A percentile compares a stretch with the other conserved stretches of the same genome.
Conservation (phyloP, 2,113 vertebrate species). For the Xiphias gladius region DNA sequence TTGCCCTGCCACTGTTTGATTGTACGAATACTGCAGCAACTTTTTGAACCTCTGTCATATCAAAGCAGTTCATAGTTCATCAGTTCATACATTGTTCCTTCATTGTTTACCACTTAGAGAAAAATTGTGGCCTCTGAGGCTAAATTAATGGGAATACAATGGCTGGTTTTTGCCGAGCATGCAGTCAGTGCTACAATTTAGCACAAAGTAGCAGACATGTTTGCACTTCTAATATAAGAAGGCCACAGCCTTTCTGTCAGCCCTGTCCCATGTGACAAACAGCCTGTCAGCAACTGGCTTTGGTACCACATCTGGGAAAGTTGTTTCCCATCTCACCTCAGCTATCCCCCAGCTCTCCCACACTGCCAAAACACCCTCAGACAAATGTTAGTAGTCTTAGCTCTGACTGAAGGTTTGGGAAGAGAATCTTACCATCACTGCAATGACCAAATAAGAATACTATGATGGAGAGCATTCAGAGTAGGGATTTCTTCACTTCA, state of each 20-base stretch:
- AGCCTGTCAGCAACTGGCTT: slow-evolving; percentile 69
- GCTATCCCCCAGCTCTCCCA: slow-evolving; percentile 41
- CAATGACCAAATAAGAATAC: slow-evolving; percentile 33
- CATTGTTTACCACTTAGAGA: neutral
- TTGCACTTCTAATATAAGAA: slow-evolving; percentile 65
- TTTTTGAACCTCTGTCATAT: no score
- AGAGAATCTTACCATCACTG: slow-evolving; percentile 21
- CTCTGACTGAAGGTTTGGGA: slow-evolving; percentile 28
- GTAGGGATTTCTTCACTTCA: slow-evolving; percentile 13
- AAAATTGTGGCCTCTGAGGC: slow-evolving; percentile 1
- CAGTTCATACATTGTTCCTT: neutral
- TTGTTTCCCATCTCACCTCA: slow-evolving; percentile 53
- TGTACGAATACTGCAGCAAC: neutral
- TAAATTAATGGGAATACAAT: slow-evolving; percentile 38
- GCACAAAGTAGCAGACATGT: slow-evolving; percentile 53
- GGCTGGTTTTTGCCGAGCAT: slow-evolving; percentile 28
- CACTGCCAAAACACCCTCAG: slow-evolving; percentile 44
- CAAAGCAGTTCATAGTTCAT: neutral
- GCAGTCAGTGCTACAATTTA: slow-evolving; percentile 31
- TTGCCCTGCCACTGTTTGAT: no score
- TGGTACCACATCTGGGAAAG: slow-evolving; percentile 72
- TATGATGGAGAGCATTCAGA: slow-evolving; percentile 35
- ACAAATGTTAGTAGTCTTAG: slow-evolving; percentile 33
- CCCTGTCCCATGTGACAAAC: slow-evolving; percentile 59
- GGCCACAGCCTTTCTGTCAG: slow-evolving; percentile 60